phyloP scores from a whole-genome alignment of 2,113 vertebrate genomes.

The Catharus minimus region DNA sequence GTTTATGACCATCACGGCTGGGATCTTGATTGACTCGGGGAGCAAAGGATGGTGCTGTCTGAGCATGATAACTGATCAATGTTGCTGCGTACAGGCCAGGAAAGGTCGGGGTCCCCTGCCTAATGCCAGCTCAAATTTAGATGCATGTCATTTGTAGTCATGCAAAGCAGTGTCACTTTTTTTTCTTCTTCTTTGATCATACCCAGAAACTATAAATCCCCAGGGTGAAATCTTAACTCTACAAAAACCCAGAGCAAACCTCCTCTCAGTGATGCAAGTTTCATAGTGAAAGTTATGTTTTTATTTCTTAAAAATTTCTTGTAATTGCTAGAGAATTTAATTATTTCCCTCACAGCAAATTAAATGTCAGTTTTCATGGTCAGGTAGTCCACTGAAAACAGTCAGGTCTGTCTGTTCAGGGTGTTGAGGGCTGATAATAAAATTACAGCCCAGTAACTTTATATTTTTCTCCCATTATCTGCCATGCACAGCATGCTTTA shows the following conservation, averaged over 20 bases:
- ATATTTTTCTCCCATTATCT: background rate
- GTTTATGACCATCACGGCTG: conserved; percentile 51
- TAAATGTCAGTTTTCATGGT: background rate
- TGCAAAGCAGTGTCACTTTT: background rate
- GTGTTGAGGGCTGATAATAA: background rate
- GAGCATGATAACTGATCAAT: background rate
- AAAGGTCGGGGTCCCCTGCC: conserved; percentile 21
- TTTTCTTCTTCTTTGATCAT: conserved; percentile 45
- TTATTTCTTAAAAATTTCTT: background rate
- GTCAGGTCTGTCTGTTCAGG: background rate
- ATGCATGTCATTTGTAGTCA: background rate
- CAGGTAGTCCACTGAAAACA: background rate
- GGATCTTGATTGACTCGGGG: background rate
- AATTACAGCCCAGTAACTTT: background rate
- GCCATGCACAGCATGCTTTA: background rate
- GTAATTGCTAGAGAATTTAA: background rate
- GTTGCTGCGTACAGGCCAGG: conserved; percentile 28
- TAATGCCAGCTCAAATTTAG: conserved; percentile 47
- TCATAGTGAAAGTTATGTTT: background rate
- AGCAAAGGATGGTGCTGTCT: conserved; percentile 21
- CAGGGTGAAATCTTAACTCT: conserved; percentile 26
- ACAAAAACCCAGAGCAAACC: background rate
- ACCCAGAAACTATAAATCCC: conserved; percentile 25
- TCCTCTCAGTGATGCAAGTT: background rate
- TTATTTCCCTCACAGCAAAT: background rate